Evolutionary conservation across 2,888 invertebrate species (phyloP).

Genomic region (Rhogogaster chlorosoma): DNA sequence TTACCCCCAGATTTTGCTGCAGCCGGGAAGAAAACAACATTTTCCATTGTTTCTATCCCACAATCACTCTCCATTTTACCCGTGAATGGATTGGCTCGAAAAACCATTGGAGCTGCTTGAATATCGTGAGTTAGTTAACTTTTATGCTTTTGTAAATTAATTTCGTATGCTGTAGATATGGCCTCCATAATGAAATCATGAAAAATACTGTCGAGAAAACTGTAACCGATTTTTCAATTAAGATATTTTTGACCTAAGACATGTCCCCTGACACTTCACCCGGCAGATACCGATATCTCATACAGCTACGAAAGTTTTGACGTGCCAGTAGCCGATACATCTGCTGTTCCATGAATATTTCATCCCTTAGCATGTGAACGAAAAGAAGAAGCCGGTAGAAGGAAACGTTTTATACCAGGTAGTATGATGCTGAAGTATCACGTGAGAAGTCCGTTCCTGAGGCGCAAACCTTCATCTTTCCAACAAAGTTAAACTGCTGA

Average conservation of each 20-base stretch:
- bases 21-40: neutral
- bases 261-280: neutral
- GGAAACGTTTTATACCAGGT: conserved; percentile 36
- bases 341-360: conserved; percentile 45
- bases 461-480: conserved; percentile 6
- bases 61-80: neutral
- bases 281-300: neutral
- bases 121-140: neutral
- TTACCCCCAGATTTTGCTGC: neutral
- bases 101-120: neutral
- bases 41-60: neutral
- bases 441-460: conserved; percentile 9
- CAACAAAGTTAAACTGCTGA: conserved; percentile 34
- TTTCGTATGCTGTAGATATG: neutral
- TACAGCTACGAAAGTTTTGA: conserved; percentile 14
- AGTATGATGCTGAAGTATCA: neutral
- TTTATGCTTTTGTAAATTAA: neutral
- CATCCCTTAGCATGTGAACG: conserved; percentile 29
- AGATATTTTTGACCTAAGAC: neutral
- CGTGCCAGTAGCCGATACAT: conserved; percentile 24
- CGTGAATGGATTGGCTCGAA: neutral
- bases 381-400: neutral
- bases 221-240: neutral
- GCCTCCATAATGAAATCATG: neutral
- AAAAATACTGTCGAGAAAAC: neutral